Percentiles rank a stretch among this genome's conserved stretches.
These are phyloP conservation scores for Troides aeacus DNA, from an alignment of 2,888 invertebrate species.

Conservation along the genomic window DNA sequence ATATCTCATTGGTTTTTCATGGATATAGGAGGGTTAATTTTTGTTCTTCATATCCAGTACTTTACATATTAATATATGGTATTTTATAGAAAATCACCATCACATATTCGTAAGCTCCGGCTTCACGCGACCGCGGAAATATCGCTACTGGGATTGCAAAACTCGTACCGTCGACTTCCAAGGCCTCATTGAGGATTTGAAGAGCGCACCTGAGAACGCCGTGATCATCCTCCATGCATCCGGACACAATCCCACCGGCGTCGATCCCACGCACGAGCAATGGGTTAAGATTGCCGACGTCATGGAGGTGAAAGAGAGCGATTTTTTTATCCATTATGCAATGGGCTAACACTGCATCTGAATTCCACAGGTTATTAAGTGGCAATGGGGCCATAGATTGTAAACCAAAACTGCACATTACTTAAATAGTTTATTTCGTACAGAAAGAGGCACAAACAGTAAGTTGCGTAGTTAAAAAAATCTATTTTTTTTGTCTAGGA, in stretches of 20 bases:
- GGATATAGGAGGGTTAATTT: too few species aligned
- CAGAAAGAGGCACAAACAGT: too few species aligned
- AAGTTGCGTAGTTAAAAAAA: too few species aligned
- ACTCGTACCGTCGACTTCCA: constrained; percentile 87
- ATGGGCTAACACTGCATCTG: too few species aligned
- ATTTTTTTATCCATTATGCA: too few species aligned
- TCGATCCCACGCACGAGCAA: constrained; percentile 95
- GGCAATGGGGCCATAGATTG: too few species aligned
- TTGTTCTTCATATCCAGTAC: too few species aligned
- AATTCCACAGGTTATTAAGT: too few species aligned
- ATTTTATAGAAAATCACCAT: constrained; percentile 90
- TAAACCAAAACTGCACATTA: too few species aligned
- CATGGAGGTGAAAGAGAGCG: constrained; percentile 79
- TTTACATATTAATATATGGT: too few species aligned
- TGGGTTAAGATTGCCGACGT: constrained; percentile 94
- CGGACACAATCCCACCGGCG: constrained; percentile 99
- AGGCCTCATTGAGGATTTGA: constrained; percentile 88
- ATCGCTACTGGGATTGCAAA: constrained; percentile 95
- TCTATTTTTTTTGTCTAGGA: constrained; percentile 61
- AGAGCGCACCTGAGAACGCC: constrained; percentile 88
- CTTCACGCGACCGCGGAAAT: constrained; percentile 87
- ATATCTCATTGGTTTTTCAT: too few species aligned
- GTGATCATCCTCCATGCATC: constrained; percentile 96
- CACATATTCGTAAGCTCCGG: constrained; percentile 92
- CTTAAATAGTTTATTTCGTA: too few species aligned